Percentiles rank a stretch among this genome's conserved stretches.
Evolutionary conservation across 2,888 invertebrate species (phyloP).

Genomic region (Cartodere bifasciata): DNA sequence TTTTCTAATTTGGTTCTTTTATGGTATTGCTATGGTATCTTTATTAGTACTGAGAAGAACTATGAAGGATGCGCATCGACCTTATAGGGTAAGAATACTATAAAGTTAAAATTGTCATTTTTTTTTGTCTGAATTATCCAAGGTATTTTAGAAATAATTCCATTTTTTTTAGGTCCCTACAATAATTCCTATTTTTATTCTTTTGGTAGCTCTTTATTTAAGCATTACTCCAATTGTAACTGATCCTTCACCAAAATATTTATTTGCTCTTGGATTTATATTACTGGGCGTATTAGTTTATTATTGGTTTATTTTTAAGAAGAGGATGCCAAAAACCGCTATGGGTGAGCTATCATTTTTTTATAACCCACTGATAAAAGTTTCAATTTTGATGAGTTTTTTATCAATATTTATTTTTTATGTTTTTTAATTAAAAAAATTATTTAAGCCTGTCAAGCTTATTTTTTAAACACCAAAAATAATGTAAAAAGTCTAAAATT

Average conservation of each 20-base stretch:
- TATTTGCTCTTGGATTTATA: conserved; percentile 62
- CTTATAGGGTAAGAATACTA: conserved; percentile 45
- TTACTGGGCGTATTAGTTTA: conserved; percentile 57
- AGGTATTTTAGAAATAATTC: conserved; percentile 2
- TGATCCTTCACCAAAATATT: conserved; percentile 63
- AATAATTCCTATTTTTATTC: conserved; percentile 57
- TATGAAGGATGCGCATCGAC: conserved; percentile 51
- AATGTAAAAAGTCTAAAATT: conserved; percentile 4
- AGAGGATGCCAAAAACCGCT: conserved; percentile 42
- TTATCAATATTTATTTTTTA: conserved; percentile 11
- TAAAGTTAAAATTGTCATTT: conserved; percentile 3
- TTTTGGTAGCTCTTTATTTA: conserved; percentile 57
- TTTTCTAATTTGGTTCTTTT: conserved; percentile 80
- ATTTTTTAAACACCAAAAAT: neutral
- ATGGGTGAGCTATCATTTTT: conserved; percentile 44
- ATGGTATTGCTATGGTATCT: conserved; percentile 70
- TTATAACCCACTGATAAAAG: too few relatives aligned
- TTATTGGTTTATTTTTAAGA: conserved; percentile 60
- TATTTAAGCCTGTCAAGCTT: too few relatives aligned
- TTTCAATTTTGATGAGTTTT: conserved; percentile 4
- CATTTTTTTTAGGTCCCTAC: conserved; percentile 47
- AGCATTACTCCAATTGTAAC: conserved; percentile 62
- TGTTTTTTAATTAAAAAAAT: too few relatives aligned
- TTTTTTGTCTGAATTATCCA: too few relatives aligned
- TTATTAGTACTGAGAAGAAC: conserved; percentile 60